phyloP scores from a whole-genome alignment of 2,888 invertebrate genomes.

The Scrobipalpa costella region DNA sequence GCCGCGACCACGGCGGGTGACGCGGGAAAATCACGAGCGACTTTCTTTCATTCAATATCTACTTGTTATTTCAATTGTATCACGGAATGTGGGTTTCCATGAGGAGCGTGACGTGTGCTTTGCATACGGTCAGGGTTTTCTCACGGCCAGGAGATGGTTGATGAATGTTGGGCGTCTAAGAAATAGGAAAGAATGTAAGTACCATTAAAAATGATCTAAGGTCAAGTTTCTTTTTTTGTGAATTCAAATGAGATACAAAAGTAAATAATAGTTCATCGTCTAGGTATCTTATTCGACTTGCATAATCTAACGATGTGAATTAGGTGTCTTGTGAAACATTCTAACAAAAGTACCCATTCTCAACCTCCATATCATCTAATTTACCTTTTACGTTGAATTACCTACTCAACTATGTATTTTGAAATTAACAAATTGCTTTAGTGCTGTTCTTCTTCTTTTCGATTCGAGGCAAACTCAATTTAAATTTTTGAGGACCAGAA shows the following conservation, averaged over 20 bases:
- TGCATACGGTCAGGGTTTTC: constrained; percentile 7
- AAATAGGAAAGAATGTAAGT: too few relatives aligned
- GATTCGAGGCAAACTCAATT: too few relatives aligned
- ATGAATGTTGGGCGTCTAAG: too few relatives aligned
- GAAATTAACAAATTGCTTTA: too few relatives aligned
- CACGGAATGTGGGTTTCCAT: constrained; percentile 14
- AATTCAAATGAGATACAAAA: neutral
- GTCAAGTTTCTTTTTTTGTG: too few relatives aligned
- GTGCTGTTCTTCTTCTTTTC: too few relatives aligned
- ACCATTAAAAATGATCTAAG: too few relatives aligned
- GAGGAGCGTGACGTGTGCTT: constrained; percentile 3
- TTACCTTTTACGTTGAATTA: neutral
- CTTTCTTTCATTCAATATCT: constrained; percentile 14
- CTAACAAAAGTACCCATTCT: neutral
- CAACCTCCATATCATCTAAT: neutral
- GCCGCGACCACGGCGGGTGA: neutral
- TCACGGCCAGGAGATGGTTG: neutral
- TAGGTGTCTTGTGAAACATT: constrained; percentile 3
- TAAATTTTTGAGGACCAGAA: too few relatives aligned
- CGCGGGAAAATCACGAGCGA: constrained; percentile 20
- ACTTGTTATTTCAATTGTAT: constrained; percentile 13
- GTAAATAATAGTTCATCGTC: neutral
- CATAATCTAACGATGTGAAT: neutral
- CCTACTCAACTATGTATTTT: too few relatives aligned
- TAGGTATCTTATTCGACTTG: neutral